Evolutionary conservation across 1,140 invertebrate genomes (phyloP).

Genomic region (Lepidurus apus): DNA sequence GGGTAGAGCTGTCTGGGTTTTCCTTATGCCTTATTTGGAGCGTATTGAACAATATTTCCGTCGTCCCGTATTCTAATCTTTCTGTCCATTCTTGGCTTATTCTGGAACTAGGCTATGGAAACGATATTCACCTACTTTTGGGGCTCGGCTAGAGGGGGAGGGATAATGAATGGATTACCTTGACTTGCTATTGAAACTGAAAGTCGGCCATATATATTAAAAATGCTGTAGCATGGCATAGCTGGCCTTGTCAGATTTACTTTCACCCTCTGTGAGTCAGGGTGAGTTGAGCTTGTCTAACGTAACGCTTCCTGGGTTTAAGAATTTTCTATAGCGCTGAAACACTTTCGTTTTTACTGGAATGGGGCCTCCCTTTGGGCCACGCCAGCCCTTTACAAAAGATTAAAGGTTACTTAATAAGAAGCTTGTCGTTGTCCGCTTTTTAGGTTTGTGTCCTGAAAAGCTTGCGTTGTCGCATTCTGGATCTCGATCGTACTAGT

Average conservation of each 20-base stretch:
- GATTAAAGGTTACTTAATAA: neutral
- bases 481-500: no score
- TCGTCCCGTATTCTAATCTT: no score
- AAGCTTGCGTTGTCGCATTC: no score
- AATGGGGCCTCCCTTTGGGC: neutral
- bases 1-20: no score
- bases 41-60: no score
- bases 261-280: neutral
- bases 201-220: neutral
- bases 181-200: neutral
- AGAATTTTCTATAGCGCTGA: neutral
- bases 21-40: no score
- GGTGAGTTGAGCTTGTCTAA: no score
- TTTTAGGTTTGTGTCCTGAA: neutral
- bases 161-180: neutral
- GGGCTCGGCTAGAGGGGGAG: neutral
- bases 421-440: neutral
- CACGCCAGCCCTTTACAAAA: neutral
- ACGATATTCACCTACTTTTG: slow-evolving; percentile 6
- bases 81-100: neutral
- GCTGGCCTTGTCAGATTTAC: neutral
- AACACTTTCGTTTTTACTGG: neutral
- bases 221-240: neutral
- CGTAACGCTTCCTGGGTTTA: no score
- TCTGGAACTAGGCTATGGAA: neutral